Conservation (phyloP, 2,888 invertebrate species). For the Volucella zonaria region DNA sequence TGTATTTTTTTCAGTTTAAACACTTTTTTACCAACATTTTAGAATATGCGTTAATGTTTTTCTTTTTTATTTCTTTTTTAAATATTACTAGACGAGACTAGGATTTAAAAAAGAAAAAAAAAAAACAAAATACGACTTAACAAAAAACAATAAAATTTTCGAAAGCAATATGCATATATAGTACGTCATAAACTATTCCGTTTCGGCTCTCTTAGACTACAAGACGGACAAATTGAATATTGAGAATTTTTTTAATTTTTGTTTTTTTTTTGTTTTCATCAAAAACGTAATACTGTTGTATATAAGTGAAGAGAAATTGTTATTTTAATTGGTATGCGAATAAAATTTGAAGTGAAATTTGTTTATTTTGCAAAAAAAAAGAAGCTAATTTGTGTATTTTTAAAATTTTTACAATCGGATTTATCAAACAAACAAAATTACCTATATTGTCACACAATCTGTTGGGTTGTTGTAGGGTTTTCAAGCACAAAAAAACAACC, state of each 20-base stretch:
- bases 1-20: slow-evolving; percentile 3
- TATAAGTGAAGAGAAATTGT: slow-evolving; percentile 52
- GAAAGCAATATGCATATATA: slow-evolving; percentile 43
- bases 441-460: too few species aligned
- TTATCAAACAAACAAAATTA: too few species aligned
- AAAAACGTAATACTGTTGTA: slow-evolving; percentile 46
- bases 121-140: slow-evolving; percentile 32
- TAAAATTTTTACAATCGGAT: too few species aligned
- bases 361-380: slow-evolving; percentile 53
- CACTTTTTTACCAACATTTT: background rate
- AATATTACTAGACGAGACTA: slow-evolving; percentile 6
- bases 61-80: slow-evolving; percentile 15
- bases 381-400: background rate
- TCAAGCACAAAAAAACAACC: too few species aligned
- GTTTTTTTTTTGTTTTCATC: too few species aligned
- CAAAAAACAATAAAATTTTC: slow-evolving; percentile 52
- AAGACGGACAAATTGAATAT: slow-evolving; percentile 61
- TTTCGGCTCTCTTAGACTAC: slow-evolving; percentile 52
- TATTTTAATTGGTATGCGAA: slow-evolving; percentile 57
- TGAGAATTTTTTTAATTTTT: slow-evolving; percentile 38
- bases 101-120: slow-evolving; percentile 41
- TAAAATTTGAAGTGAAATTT: slow-evolving; percentile 59
- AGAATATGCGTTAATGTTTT: background rate
- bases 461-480: too few species aligned
- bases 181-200: slow-evolving; percentile 3